Base-by-base conservation (phyloP, 2,888 invertebrate species). In the Selenia dentaria region DNA sequence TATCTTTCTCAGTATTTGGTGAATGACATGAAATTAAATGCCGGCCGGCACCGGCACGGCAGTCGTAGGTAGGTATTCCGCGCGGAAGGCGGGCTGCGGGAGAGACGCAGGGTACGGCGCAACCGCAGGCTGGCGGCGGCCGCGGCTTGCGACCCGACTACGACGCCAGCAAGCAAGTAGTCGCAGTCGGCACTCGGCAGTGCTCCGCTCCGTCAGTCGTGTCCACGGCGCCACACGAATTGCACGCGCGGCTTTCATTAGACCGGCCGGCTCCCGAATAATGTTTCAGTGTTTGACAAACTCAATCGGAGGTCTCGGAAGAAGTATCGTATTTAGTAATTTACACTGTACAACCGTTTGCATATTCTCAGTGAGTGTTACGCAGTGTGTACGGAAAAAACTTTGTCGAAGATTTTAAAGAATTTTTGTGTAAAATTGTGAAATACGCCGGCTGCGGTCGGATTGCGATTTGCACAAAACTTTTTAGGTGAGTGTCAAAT, bases 361-460 rank as follows among this genome's bases (percentile, higher is more conserved):
- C 88, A 89, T 87, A 88, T 88, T 89, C 82, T 88, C 87, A 91
- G 91, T 91, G 90, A 87, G 88, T 90, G 90, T 90, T 80, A 88
- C 90, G 79, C 91, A 90, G 88, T 91, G 91, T 84, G 91, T 91
- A 83, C 83, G 91, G 72, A 91, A 90, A 91, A 91, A 91, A 91
- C 90, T 90, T 90, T 83, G 82, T 87, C 88, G 88, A 83, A 89
- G 88, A 91, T 90, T 90, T 85, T 91, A 85, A 91, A 90, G 86
- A 88, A 86, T 88, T 83, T 16, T 88, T 86, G 89, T 87, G 88
- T 83, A 83, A 85, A 86, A 84, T 87, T 89, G 89, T 89, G 90
- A 87, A 87, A 85, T 82, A 82, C 83, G 73, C 83, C 86, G 86
- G 87, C 80, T 67, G 74, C 74, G 72, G 82, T 79, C 80, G 89